Percentiles rank a stretch among this genome's conserved stretches.
Evolutionary conservation across 2,797 vertebrate genomes (phyloP).

Genomic region (Numenius phaeopus): DNA sequence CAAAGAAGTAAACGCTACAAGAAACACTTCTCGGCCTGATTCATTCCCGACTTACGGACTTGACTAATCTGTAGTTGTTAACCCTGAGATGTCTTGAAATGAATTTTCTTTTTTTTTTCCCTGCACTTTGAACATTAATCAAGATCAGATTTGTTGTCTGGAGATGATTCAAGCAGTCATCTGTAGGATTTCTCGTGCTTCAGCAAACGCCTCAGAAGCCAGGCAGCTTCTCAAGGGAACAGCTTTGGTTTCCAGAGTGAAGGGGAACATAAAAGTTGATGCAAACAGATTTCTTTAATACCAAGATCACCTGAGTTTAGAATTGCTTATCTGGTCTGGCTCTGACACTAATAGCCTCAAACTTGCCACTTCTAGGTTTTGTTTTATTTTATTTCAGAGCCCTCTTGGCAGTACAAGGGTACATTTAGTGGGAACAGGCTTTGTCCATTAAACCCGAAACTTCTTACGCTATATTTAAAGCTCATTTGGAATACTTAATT

Average conservation of each 20-base stretch:
- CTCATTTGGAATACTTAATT: slow-evolving; percentile 44
- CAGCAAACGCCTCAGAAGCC: slow-evolving; percentile 5
- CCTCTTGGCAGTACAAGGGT: slow-evolving; percentile 40
- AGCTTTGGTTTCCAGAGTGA: slow-evolving; percentile 53
- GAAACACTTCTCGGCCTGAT: background rate
- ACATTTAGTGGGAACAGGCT: slow-evolving; percentile 51
- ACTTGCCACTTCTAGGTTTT: slow-evolving; percentile 37
- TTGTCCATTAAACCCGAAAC: slow-evolving; percentile 40
- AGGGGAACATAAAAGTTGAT: background rate
- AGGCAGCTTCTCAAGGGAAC: slow-evolving; percentile 23
- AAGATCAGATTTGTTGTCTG: background rate
- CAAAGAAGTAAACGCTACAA: background rate
- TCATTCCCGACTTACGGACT: background rate
- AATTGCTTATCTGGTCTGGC: slow-evolving; percentile 23
- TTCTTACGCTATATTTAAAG: slow-evolving; percentile 37
- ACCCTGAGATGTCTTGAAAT: background rate
- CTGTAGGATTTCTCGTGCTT: background rate
- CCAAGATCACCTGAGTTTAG: slow-evolving; percentile 9
- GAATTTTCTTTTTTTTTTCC: background rate
- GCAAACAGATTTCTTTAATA: slow-evolving; percentile 18
- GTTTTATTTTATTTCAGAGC: slow-evolving; percentile 36
- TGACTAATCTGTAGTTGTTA: background rate
- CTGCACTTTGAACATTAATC: background rate
- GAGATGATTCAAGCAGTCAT: slow-evolving; percentile 9
- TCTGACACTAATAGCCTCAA: slow-evolving; percentile 60